Evolutionary conservation across 2,888 invertebrate genomes (phyloP), one percentile per base, ranked within the genome.

Genomic region (Leistus spinibarbis): DNA sequence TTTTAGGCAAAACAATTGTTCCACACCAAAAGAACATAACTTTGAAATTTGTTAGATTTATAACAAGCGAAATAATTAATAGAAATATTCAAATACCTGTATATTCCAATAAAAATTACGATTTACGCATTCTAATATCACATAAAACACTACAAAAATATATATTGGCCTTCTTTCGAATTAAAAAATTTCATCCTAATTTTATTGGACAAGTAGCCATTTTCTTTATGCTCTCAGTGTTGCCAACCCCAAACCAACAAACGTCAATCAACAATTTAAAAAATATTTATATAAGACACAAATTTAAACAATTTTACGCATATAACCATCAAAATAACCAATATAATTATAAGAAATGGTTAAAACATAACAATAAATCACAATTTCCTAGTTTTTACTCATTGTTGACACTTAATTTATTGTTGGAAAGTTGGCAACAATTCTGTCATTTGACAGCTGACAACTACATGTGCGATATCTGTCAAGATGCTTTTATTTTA

Each of bases 41-140:
- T 69, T 69, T 60, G 40, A 69, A 63, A 57, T 60, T 69, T 60
- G 24, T 27, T 40, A 40, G 5, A 40, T 4, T 7, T 40, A 40
- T 40, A 40, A 40, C 40, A 13, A 10, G 40, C 40, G 13, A 40
- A 40, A 40, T 40, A 40, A 40, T 10, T 40, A 40, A 3, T 40
- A 40, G 40, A 40, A 40, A 7, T 40, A 40, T 40, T 1, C 40
- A 54, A 27, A 74, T 74, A 74, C 74, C 68, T 68, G 62, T 67
- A 74, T 60, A 62, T 54, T 68, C 62, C 63, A 67, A 54, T 67
- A 67, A 66, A 60, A 68, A 68, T 60, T 74, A 68, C 67, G 62
- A 74, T 67, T 74, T 62, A 68, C 62, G 68, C 74, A 74, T 74
- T 68, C 24, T 74, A 74, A 62, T 74, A 74, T 74, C 74, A 74